Evolutionary conservation across 2,113 vertebrate species (phyloP), one percentile per base, ranked within the genome.

Genomic region (Balaeniceps rex): DNA sequence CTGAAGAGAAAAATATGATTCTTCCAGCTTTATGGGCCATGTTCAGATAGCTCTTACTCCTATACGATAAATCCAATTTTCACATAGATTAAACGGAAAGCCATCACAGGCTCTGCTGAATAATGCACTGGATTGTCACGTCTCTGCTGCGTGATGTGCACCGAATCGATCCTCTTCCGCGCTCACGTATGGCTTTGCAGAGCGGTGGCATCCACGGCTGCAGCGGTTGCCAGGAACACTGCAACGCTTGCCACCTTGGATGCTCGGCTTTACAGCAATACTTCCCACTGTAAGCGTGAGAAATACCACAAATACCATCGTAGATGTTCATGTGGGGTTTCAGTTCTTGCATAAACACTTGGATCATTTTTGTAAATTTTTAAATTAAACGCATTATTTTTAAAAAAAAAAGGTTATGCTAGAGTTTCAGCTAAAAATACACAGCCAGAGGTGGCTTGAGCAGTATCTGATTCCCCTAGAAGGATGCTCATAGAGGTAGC

Each of bases 1-100:
- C 58, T 77, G 89, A 65, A 97, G 80, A 88, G 85, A 98, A 97
- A 97, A 97, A 94, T 70, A 86, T 71, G 79, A 90, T 78, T 97
- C 61, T 95, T 93, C 87, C 60, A 47, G 83, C 84, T 95, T 94
- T 95, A 96, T 93, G 82, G 69, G 89, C 96, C 61, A 7, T 79
- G 91, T 81, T 92, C 66, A 66, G 88, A 89, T 66, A 51, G 82
- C 91, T 97, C 96, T 91, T 86, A 81, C 89, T 97, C 95, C 92
- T 31, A 16, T 12, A 4, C 81, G 92, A 57, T 97, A 95, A 97
- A 97, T 97, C 94, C 93, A 83, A 68, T 92, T 96, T 92, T 92
- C 96, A 93, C 94, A 64, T 79, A 79, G 97, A 93, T 97, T 72
- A 92, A 91, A 88, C 1, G 51, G 90, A 78, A 82, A 96, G 88